These are phyloP conservation scores for Cyclophora punctaria DNA, from an alignment of 2,888 invertebrate genomes.

Conservation along the genomic window DNA sequence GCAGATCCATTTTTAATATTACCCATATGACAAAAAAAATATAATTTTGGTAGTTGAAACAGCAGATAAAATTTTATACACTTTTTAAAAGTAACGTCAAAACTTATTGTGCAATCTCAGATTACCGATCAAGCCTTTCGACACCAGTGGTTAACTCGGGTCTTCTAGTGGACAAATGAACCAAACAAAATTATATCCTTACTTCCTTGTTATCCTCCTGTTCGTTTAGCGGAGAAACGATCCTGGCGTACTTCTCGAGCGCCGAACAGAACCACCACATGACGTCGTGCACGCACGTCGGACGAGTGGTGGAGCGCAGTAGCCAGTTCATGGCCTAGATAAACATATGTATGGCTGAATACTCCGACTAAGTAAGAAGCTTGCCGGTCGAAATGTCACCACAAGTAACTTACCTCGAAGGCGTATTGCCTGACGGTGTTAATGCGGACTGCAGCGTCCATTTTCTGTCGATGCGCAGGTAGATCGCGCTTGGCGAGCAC, in stretches of 20 bases:
- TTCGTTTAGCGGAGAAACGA: slow-evolving; percentile 37
- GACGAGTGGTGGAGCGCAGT: slow-evolving; percentile 91
- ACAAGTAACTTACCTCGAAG: slow-evolving; percentile 78
- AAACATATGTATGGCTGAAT: too few species aligned
- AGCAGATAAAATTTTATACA: too few species aligned
- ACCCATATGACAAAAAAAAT: neutral
- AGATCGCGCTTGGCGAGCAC: slow-evolving; percentile 90
- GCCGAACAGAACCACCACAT: slow-evolving; percentile 98
- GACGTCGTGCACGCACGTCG: slow-evolving; percentile 93
- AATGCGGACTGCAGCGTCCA: slow-evolving; percentile 89
- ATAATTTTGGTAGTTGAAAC: neutral
- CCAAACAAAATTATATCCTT: neutral
- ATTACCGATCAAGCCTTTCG: neutral
- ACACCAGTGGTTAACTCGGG: neutral
- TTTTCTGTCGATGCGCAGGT: slow-evolving; percentile 86
- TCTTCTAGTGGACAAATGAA: neutral
- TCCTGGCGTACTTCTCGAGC: slow-evolving; percentile 73
- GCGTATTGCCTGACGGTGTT: slow-evolving; percentile 89
- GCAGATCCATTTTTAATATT: too few species aligned
- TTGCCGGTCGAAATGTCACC: too few species aligned
- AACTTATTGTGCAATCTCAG: too few species aligned
- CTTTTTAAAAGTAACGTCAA: too few species aligned
- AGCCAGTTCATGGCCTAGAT: slow-evolving; percentile 93
- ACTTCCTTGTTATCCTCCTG: slow-evolving; percentile 56
- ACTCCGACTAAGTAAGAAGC: too few species aligned